Percentiles rank a stretch among this genome's conserved stretches.
Conservation (phyloP, 2,113 vertebrate genomes). For the Ammospiza caudacuta region DNA sequence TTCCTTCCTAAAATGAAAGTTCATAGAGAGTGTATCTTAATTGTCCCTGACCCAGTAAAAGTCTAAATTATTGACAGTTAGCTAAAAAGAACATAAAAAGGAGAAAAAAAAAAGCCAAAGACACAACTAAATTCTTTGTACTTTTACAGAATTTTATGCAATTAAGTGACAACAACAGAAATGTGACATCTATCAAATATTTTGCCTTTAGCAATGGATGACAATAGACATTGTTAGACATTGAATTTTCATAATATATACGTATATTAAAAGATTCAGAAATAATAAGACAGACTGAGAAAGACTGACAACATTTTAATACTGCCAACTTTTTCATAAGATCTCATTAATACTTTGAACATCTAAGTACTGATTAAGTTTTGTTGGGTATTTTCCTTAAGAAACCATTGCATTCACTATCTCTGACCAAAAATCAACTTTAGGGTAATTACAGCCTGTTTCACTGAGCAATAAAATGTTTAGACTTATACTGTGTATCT, state of each 20-base stretch:
- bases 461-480: background rate
- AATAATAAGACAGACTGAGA: background rate
- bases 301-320: background rate
- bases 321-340: background rate
- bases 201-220: background rate
- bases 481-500: background rate
- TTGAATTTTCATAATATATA: background rate
- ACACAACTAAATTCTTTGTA: background rate
- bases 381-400: background rate
- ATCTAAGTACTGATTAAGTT: background rate
- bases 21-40: background rate
- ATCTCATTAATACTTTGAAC: background rate
- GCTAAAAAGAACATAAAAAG: background rate
- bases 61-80: background rate
- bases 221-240: background rate
- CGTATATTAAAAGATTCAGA: background rate
- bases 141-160: background rate
- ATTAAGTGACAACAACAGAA: background rate
- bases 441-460: background rate
- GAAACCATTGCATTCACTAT: background rate
- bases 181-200: background rate
- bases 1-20: background rate
- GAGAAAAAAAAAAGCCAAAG: background rate
- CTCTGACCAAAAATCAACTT: background rate
- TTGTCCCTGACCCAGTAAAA: background rate